Base-by-base conservation (phyloP, 2,888 invertebrate species). In the Elaeidobius kamerunicus region DNA sequence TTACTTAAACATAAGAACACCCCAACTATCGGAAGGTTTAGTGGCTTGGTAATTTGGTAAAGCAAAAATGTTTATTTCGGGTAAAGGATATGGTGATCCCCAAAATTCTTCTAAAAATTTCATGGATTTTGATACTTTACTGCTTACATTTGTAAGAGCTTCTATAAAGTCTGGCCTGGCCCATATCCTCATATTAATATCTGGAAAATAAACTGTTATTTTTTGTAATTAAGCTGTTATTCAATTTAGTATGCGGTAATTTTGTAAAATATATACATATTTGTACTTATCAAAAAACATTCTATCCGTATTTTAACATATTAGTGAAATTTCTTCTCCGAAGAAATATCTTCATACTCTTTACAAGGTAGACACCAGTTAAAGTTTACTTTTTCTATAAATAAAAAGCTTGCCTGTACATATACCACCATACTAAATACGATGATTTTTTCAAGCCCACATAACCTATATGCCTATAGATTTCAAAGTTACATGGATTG, bases 1-100 rank as follows among this genome's bases (percentile, higher is more conserved):
- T 75, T 75, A 89, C 89, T 83, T 88, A 68, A 88, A 87, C 28
- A 88, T 76, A 59, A 89, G 78, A 2, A 90, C 74, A 2, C 90
- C 90, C 88, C 88, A 90, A 64, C 83, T 85, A 63, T 89, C 88
- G 2, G 84, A 82, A 0, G 88, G 86, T 60, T 84, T 82, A 1
- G 84, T 81, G 0, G 84, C 83, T 56, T 80, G 78, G 59, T 86
- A 83, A 56, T 81, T 83, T 0, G 90, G 90, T 42, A 89, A 72
- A 0, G 86, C 86, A 0, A 90, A 77, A 2, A 89, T 73, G 67
- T 90, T 88, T 57, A 90, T 69, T 66, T 83, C 83, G 0, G 78
- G 75, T 32, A 89, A 65, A 0, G 86, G 85, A 55, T 85, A 76
- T 0, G 83, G 77, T n/a, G 79, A 76, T 43, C 78, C 78, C 77